Evolutionary conservation across 2,797 vertebrate genomes (phyloP).

Genomic region (Dromococcyx pavoninus): DNA sequence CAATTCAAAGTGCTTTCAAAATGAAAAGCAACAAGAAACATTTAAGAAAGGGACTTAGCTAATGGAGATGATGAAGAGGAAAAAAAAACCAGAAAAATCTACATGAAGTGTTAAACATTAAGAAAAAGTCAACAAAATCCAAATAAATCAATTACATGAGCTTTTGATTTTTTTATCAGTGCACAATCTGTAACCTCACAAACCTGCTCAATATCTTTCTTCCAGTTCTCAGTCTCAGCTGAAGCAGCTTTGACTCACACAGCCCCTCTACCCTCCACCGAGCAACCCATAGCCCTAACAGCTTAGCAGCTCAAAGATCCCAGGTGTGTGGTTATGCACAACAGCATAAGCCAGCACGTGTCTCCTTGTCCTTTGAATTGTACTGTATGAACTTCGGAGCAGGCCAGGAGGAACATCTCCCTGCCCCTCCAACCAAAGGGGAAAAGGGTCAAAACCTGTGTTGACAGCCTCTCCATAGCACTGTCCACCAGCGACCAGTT

Average conservation of each 20-base stretch:
- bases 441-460: not conserved
- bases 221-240: not conserved
- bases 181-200: not conserved
- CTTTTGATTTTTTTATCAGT: not conserved
- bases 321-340: accelerated
- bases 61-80: not conserved
- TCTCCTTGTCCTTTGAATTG: not conserved
- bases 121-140: not conserved
- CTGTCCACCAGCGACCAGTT: not conserved
- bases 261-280: not conserved
- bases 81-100: not conserved
- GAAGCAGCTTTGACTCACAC: not conserved
- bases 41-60: not conserved
- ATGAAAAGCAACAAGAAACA: not conserved
- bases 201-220: not conserved
- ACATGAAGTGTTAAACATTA: not conserved
- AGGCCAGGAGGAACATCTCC: not conserved
- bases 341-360: accelerated
- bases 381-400: not conserved
- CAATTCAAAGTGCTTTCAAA: not conserved
- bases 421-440: not conserved
- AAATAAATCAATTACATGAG: not conserved
- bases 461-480: not conserved
- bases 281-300: not conserved
- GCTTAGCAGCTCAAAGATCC: not conserved